Base-by-base conservation (phyloP, 2,797 vertebrate species). In the Enoplosus armatus region DNA sequence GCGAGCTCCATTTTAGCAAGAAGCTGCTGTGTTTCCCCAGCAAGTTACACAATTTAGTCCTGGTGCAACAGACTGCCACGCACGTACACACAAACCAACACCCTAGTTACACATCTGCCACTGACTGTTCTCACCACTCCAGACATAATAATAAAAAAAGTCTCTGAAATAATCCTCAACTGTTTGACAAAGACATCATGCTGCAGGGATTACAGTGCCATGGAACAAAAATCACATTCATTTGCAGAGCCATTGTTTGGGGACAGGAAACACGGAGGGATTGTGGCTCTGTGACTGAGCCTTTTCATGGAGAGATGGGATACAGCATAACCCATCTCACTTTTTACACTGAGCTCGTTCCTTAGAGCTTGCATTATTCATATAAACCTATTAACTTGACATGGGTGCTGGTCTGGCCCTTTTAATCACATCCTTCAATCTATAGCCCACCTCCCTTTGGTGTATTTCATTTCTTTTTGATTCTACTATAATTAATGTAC, bases 331-430 rank as follows among this genome's bases (percentile, higher is more conserved):
- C 37, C 59, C 65, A 72, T 73, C 67, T 33, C 69, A 77, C 70
- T 73, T 67, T 73, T 67, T 48, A 61, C 54, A 54, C 65, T 5
- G 47, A 85, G 72, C 82, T 82, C 66, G 71, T 78, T 84, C 65
- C 67, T 59, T 47, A 26, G 45, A 12, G 6, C 58, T 69, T 91
- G 75, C 79, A 92, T 93, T 87, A 92, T 93, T 92, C 85, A 92
- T 90, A 82, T 67, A 79, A 90, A 87, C 75, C 88, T 84, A 91
- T 91, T 91, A 89, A 82, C 68, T 66, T 80, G 80, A 90, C 87
- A 87, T 72, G 71, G 62, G 62, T 60, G 70, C 82, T 73, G 60
- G 83, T 79, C 79, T 79, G 75, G 55, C 37, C 54, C 47, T 77
- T 91, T 90, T 85, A 86, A 90, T 89, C 76, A 83, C 26, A 61